Percentiles rank a stretch among this genome's conserved stretches.
Conservation (phyloP, 2,888 invertebrate genomes). For the Baronia brevicornis region DNA sequence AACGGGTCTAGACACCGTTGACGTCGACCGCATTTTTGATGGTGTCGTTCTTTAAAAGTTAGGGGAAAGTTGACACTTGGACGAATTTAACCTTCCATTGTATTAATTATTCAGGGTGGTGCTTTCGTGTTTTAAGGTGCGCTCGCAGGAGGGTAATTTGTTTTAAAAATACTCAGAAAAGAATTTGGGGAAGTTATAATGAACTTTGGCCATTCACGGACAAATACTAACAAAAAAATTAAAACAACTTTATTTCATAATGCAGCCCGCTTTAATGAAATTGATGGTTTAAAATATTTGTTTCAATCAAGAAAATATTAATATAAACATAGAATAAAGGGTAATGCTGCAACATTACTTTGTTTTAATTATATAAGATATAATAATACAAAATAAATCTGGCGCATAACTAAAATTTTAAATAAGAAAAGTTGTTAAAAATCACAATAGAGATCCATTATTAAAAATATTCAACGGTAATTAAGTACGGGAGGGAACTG, state of each 20-base stretch:
- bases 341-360: no score
- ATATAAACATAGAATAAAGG: no score
- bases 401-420: no score
- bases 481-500: conserved; percentile 30
- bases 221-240: conserved; percentile 49
- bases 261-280: no score
- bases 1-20: conserved; percentile 62
- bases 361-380: no score
- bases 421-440: no score
- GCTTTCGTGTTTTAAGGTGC: conserved; percentile 67
- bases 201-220: conserved; percentile 41
- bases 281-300: no score
- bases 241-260: conserved; percentile 69
- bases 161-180: conserved; percentile 56
- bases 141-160: conserved; percentile 65
- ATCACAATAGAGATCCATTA: no score
- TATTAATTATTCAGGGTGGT: conserved; percentile 73
- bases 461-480: conserved; percentile 25
- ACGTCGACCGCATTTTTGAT: conserved; percentile 67
- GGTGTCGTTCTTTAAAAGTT: conserved; percentile 68
- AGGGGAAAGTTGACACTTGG: conserved; percentile 72
- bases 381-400: no score
- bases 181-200: conserved; percentile 62
- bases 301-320: no score
- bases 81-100: conserved; percentile 73